Percentiles rank a stretch among this genome's conserved stretches.
Evolutionary conservation across 2,888 invertebrate genomes (phyloP).

Genomic region (Agrotis puta): DNA sequence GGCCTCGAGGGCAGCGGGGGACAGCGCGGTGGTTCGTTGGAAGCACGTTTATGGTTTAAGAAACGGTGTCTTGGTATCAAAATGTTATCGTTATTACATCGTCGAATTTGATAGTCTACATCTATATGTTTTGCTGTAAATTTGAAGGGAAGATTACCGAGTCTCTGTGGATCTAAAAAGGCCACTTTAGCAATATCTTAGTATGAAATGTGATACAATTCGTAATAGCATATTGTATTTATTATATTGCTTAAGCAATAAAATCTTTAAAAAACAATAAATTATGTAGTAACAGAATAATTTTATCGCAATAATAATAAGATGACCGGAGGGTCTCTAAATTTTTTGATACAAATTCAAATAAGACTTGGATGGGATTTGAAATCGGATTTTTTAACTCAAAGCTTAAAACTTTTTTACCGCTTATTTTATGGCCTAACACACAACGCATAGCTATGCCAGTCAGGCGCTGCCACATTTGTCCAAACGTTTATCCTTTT

Average conservation of each 20-base stretch:
- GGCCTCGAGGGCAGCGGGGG: conserved; percentile 49
- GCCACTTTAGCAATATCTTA: no score
- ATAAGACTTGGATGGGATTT: neutral
- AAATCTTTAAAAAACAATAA: no score
- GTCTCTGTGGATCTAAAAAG: neutral
- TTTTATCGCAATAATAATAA: no score
- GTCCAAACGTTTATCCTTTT: conserved; percentile 47
- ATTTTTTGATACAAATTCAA: neutral
- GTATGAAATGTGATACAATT: no score
- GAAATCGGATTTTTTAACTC: no score
- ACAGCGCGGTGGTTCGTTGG: neutral
- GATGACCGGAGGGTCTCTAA: neutral
- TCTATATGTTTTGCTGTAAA: neutral
- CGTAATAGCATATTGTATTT: no score
- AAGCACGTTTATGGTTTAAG: neutral
- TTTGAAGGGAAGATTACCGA: neutral
- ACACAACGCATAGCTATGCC: conserved; percentile 22
- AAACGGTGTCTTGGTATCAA: neutral
- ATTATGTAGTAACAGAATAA: no score
- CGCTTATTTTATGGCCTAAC: conserved; percentile 40
- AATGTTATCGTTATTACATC: no score
- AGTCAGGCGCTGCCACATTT: conserved; percentile 37
- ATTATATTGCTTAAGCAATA: no score
- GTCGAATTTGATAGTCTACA: no score
- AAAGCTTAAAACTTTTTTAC: no score